A percentile compares a stretch with the other conserved stretches of the same genome.
Conservation (phyloP, 2,797 vertebrate genomes). For the Zalophus californianus region DNA sequence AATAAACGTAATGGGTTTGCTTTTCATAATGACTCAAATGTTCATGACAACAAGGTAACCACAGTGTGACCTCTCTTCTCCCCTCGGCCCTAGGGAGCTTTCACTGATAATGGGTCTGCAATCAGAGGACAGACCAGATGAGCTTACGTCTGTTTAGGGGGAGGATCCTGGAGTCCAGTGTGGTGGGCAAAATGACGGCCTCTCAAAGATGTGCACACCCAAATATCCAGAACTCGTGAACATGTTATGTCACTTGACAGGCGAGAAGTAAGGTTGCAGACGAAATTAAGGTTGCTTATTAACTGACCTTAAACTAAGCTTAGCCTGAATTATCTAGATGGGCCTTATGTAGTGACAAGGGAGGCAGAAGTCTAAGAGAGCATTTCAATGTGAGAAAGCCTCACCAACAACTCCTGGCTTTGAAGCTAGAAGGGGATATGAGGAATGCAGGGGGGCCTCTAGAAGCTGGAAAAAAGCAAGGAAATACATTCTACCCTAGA, state of each 20-base stretch:
- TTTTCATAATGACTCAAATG: background rate
- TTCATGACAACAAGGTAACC: constrained; percentile 15
- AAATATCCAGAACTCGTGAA: background rate
- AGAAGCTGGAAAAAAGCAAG: background rate
- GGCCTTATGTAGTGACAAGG: background rate
- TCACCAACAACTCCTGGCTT: background rate
- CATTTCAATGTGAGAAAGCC: background rate
- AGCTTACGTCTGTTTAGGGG: background rate
- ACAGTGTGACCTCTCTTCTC: background rate
- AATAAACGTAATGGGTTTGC: background rate
- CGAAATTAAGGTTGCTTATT: background rate
- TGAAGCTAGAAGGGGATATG: background rate
- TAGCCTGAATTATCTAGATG: background rate
- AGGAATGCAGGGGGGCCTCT: background rate
- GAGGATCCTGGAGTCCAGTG: background rate
- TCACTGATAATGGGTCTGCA: background rate
- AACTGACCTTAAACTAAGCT: background rate
- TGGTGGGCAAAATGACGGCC: background rate
- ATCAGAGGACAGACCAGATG: background rate
- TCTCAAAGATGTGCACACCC: background rate
- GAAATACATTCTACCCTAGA: background rate
- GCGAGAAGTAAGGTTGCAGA: background rate
- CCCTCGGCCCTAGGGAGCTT: accelerated
- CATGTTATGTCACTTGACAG: background rate
- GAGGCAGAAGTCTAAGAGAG: background rate